Evolutionary conservation across 2,113 vertebrate genomes (phyloP), one percentile per base, ranked within the genome.

Genomic region (Chaetorhynchus papuensis): DNA sequence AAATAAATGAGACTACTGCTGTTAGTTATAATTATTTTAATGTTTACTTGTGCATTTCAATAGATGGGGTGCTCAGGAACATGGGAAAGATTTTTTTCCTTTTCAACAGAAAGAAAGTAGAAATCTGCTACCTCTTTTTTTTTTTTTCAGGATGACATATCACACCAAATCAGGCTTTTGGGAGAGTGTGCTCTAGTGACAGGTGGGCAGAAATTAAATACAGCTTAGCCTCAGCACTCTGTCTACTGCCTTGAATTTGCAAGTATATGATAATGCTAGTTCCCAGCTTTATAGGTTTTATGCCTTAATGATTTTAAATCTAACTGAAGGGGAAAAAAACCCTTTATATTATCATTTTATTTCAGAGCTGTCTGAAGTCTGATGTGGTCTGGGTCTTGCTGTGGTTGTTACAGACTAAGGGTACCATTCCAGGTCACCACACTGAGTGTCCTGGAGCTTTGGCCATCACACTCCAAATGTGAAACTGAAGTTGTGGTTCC

Each of bases 21-120:
- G 76, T 88, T 90, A 75, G 66, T 75, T 84, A 47, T 74, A 81
- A 92, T 93, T 93, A 83, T 87, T 94, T 94, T 90, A 65, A 49
- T 66, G 21, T 79, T 94, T 95, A 72, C n/a, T 77, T 83, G 50
- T 86, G 35, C 23, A 17, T 91, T 95, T 87, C 71, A 35, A n/a
- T 85, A 80, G 59, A 39, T 30, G 11, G 12, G 0, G 2, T 63
- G n/a, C 47, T 82, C 3, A 3, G 39, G 53, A 89, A 75, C 64
- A 74, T n/a, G 47, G 45, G 28, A 63, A 80, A 69, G n/a, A 42
- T 19, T 22, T 76, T 76, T 56, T 74, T 89, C 45, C 21, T 64
- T 87, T 87, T 47, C 41, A 49, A 5, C 15, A 81, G 45, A 72
- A 69, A 75, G 30, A 72, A 87, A 4, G 5, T 23, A 81, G 60